Conservation (phyloP, 2,888 invertebrate genomes). For the Caenorhabditis zanzibari region DNA sequence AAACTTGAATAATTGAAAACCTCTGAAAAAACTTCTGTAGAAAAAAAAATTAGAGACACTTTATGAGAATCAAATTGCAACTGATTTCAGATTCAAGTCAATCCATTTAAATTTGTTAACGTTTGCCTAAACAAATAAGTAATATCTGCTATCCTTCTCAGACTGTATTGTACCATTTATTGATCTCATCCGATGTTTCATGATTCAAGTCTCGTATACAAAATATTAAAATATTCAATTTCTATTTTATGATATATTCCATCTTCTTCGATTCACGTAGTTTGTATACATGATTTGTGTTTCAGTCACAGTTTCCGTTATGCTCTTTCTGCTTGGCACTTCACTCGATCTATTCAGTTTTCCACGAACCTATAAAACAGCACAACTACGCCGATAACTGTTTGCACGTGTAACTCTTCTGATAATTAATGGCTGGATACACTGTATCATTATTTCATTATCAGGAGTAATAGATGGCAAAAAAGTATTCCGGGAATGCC, state of each 20-base stretch:
- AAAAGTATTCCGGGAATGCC: constrained; percentile 45
- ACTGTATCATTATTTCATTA: constrained; percentile 37
- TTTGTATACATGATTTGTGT: constrained; percentile 49
- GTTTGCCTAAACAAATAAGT: too few species aligned
- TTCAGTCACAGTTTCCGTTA: constrained; percentile 14
- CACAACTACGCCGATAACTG: constrained; percentile 36
- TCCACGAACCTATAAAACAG: constrained; percentile 53
- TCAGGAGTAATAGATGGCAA: constrained; percentile 12
- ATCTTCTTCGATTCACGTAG: constrained; percentile 16
- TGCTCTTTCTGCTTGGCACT: constrained; percentile 11
- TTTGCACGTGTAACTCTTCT: constrained; percentile 53
- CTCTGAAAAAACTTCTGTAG: too few species aligned
- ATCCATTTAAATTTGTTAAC: too few species aligned
- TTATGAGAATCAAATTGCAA: too few species aligned
- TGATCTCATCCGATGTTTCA: too few species aligned
- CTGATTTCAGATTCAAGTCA: too few species aligned
- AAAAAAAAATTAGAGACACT: too few species aligned
- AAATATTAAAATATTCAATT: background rate
- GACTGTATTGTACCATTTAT: too few species aligned
- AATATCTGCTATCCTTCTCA: too few species aligned
- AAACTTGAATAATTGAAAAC: too few species aligned
- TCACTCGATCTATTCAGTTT: constrained; percentile 42
- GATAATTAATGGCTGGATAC: constrained; percentile 58
- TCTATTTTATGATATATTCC: constrained; percentile 4
- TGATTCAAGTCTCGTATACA: too few species aligned